A percentile compares a stretch with the other conserved stretches of the same genome.
phyloP scores from a whole-genome alignment of 1,140 invertebrate genomes.

The Diorhabda sublineata region DNA sequence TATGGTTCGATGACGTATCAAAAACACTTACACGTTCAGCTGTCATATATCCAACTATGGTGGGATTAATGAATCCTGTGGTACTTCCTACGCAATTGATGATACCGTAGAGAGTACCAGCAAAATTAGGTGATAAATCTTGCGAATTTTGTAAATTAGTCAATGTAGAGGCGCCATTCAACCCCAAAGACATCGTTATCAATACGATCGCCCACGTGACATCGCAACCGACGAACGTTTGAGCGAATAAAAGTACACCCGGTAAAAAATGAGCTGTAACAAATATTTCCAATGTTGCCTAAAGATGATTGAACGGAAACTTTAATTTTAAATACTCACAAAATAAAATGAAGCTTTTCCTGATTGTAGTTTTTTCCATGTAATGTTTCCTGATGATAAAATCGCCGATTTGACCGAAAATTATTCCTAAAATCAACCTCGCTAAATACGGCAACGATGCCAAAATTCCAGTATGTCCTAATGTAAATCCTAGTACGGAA shows the following conservation, averaged over 20 bases:
- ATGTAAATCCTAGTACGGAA: conserved; percentile 77
- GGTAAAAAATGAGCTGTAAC: conserved; percentile 65
- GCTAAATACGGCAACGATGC: conserved; percentile 69
- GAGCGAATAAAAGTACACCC: conserved; percentile 58
- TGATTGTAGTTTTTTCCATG: conserved; percentile 58
- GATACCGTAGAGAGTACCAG: conserved; percentile 69
- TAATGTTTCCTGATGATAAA: conserved; percentile 55
- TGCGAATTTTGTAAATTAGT: conserved; percentile 81
- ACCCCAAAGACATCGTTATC: conserved; percentile 69
- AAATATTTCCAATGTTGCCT: not conserved
- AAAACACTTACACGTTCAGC: conserved; percentile 54
- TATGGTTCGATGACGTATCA: not conserved
- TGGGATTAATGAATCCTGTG: conserved; percentile 69
- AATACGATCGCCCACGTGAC: conserved; percentile 58
- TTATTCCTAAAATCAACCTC: conserved; percentile 58
- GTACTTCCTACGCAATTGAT: conserved; percentile 71
- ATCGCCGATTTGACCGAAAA: conserved; percentile 66
- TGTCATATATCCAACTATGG: conserved; percentile 65
- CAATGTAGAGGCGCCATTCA: conserved; percentile 80
- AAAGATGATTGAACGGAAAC: no score
- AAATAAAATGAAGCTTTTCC: conserved; percentile 68
- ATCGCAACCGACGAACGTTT: conserved; percentile 66
- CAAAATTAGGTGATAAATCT: conserved; percentile 76
- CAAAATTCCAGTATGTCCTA: conserved; percentile 67
- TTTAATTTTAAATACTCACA: conserved; percentile 49